Conservation (phyloP, 2,888 invertebrate genomes). For the Ectemnius cavifrons region DNA sequence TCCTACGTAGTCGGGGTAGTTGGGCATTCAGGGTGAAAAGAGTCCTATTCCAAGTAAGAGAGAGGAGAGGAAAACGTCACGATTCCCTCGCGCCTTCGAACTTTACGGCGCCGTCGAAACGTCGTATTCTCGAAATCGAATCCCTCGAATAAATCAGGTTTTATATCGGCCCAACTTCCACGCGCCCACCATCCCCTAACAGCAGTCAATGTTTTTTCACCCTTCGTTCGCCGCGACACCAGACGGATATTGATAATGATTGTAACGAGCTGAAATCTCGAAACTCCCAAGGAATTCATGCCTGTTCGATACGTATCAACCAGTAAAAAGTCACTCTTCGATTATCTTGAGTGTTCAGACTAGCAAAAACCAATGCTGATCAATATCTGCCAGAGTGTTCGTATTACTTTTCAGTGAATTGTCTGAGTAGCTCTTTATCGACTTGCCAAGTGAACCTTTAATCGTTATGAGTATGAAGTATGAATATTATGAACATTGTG, state of each 20-base stretch:
- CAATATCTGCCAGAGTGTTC: neutral
- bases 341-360: neutral
- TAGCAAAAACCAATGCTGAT: neutral
- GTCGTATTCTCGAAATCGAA: conserved; percentile 22
- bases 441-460: neutral
- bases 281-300: conserved; percentile 8
- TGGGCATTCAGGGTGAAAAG: neutral
- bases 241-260: conserved; percentile 11
- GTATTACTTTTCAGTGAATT: neutral
- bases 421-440: neutral
- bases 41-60: neutral
- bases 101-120: conserved; percentile 3
- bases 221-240: neutral
- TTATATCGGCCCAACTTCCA: conserved; percentile 25
- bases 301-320: conserved; percentile 1
- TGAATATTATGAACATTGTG: too few relatives aligned
- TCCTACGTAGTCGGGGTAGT: neutral
- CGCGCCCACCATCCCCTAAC: neutral
- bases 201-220: neutral
- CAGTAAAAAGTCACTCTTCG: neutral
- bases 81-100: neutral
- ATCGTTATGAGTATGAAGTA: too few relatives aligned
- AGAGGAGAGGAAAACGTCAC: neutral
- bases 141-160: conserved; percentile 29
- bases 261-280: conserved; percentile 17